Conservation (phyloP, 1,140 invertebrate species). For the Vanessa atalanta region DNA sequence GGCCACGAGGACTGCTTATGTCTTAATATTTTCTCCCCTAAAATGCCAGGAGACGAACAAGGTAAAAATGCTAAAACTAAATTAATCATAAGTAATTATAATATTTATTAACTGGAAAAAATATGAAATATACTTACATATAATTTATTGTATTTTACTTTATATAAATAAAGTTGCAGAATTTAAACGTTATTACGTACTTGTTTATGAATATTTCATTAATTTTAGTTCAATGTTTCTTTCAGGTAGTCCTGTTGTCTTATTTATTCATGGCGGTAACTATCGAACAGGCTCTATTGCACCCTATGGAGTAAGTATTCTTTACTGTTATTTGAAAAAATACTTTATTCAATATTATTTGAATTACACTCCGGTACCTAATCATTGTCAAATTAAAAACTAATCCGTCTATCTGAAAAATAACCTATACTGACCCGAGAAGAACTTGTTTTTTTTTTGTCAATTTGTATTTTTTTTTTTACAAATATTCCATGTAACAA, state of each 20-base stretch:
- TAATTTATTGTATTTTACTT: too few relatives aligned
- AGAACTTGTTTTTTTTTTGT: too few relatives aligned
- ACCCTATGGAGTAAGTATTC: slow-evolving; percentile 82
- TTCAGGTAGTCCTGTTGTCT: slow-evolving; percentile 81
- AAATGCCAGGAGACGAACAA: slow-evolving; percentile 80
- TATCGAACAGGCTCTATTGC: slow-evolving; percentile 84
- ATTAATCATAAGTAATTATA: not conserved
- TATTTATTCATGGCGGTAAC: slow-evolving; percentile 85
- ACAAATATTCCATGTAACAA: too few relatives aligned
- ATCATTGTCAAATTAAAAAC: too few relatives aligned
- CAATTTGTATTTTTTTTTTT: too few relatives aligned
- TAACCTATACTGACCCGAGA: too few relatives aligned
- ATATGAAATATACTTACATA: too few relatives aligned
- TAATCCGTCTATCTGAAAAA: too few relatives aligned
- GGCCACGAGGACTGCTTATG: slow-evolving; percentile 89
- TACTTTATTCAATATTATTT: too few relatives aligned
- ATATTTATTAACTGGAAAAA: not conserved
- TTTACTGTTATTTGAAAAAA: not conserved
- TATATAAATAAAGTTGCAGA: too few relatives aligned
- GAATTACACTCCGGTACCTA: too few relatives aligned
- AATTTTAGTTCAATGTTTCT: not conserved
- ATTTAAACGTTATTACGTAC: too few relatives aligned
- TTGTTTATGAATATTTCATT: not conserved
- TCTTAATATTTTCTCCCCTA: slow-evolving; percentile 88
- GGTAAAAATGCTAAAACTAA: slow-evolving; percentile 39